These are phyloP conservation scores for Drosophila kanekoi DNA, from an alignment of 2,888 invertebrate species.

Conservation along the genomic window DNA sequence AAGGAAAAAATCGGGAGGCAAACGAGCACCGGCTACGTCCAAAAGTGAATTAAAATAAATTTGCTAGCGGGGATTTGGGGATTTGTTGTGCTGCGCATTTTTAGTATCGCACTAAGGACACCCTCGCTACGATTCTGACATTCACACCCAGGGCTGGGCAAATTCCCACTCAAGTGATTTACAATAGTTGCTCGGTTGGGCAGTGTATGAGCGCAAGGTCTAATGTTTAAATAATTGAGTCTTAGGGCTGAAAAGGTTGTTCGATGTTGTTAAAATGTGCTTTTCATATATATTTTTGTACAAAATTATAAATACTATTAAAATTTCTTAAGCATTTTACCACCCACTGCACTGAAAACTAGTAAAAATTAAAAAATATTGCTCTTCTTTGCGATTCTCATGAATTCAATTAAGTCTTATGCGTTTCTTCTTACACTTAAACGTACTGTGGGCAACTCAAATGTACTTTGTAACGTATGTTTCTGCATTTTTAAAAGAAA, in stretches of 20 bases:
- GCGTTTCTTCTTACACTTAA: too few relatives aligned
- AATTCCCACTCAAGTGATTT: conserved; percentile 13
- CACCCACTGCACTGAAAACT: too few relatives aligned
- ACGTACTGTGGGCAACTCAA: too few relatives aligned
- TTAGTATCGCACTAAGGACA: conserved; percentile 63
- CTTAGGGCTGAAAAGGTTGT: not conserved
- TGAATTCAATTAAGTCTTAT: too few relatives aligned
- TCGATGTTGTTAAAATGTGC: not conserved
- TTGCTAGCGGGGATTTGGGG: conserved; percentile 80
- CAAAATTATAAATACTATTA: too few relatives aligned
- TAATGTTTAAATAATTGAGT: conserved; percentile 8
- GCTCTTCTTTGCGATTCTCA: too few relatives aligned
- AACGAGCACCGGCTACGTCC: conserved; percentile 58
- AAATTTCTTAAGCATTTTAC: too few relatives aligned
- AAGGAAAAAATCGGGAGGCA: conserved; percentile 25
- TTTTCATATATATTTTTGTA: not conserved
- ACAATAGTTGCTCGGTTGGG: conserved; percentile 11
- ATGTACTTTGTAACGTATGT: too few relatives aligned
- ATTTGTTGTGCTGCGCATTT: conserved; percentile 79
- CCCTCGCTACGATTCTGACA: conserved; percentile 47
- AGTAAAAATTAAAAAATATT: too few relatives aligned
- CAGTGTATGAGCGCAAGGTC: not conserved
- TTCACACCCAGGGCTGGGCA: conserved; percentile 57
- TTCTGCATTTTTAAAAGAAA: too few relatives aligned
- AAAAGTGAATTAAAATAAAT: conserved; percentile 80